These are phyloP conservation scores for Sycophaga agraensis DNA, from an alignment of 1,140 invertebrate genomes.

Conservation along the genomic window DNA sequence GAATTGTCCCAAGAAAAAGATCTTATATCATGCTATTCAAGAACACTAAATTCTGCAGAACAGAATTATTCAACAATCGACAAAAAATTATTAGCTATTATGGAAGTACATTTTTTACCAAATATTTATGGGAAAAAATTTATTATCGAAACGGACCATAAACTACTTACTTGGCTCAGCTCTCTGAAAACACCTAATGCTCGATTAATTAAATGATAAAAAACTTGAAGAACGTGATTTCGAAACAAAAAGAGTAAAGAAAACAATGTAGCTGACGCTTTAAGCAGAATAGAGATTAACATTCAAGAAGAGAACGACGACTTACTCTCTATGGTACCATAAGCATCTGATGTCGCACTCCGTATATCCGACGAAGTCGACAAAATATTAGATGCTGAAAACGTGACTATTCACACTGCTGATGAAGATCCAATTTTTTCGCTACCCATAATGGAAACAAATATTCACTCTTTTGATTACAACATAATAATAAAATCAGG, in stretches of 20 bases:
- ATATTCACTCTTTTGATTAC: neutral
- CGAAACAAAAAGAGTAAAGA: slow-evolving; percentile 38
- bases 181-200: too few relatives aligned
- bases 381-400: too few relatives aligned
- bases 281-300: too few relatives aligned
- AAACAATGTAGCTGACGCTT: too few relatives aligned
- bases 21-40: too few relatives aligned
- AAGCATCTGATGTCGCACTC: too few relatives aligned
- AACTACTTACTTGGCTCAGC: slow-evolving; percentile 50
- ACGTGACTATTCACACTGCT: neutral
- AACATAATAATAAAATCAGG: neutral
- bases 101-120: slow-evolving; percentile 50
- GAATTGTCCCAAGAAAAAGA: too few relatives aligned
- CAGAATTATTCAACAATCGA: slow-evolving; percentile 45
- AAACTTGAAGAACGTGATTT: slow-evolving; percentile 53
- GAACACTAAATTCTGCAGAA: slow-evolving; percentile 38
- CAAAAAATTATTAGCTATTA: slow-evolving; percentile 42
- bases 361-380: too few relatives aligned
- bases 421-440: neutral
- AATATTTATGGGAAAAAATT: slow-evolving; percentile 47
- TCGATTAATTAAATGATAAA: slow-evolving; percentile 52
- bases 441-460: neutral
- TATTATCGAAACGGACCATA: slow-evolving; percentile 43
- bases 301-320: too few relatives aligned
- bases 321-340: too few relatives aligned